phyloP scores from a whole-genome alignment of 1,140 invertebrate genomes.

The Macrostomum lignano region DNA sequence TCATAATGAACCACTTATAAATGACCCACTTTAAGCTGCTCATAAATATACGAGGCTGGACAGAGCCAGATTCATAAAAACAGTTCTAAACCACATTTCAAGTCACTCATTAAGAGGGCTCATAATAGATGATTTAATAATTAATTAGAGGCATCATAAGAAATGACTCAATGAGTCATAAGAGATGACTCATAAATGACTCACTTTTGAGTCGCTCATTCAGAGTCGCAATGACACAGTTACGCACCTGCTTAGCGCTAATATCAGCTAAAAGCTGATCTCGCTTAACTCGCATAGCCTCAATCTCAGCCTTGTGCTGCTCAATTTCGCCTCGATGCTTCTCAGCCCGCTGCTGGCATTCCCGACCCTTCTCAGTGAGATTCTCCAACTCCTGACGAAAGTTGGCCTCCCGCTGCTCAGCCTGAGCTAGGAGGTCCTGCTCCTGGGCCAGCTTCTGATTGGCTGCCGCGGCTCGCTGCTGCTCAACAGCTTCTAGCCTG shows the following conservation, averaged over 20 bases:
- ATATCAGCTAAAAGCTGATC: slow-evolving; percentile 1
- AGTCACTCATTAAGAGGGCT: no score
- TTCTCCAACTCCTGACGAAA: slow-evolving; percentile 16
- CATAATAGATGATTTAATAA: no score
- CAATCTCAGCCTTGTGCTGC: slow-evolving; percentile 1
- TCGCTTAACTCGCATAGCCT: not conserved
- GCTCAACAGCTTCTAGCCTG: not conserved
- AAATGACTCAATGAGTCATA: no score
- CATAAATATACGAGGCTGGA: no score
- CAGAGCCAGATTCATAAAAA: no score
- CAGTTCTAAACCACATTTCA: no score
- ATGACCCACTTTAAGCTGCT: no score
- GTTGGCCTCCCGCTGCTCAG: not conserved
- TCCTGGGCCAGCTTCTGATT: not conserved
- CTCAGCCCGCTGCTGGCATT: slow-evolving; percentile 25
- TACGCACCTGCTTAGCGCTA: no score
- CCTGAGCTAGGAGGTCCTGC: not conserved
- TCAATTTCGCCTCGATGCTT: not conserved
- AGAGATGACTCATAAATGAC: no score
- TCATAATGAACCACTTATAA: no score
- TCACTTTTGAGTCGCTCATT: not conserved
- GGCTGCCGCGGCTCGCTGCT: not conserved
- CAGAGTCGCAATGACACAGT: not conserved
- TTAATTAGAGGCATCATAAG: no score
- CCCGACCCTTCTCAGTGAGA: slow-evolving; percentile 40